Evolutionary conservation across 2,888 invertebrate species (phyloP), one percentile per base, ranked within the genome.

Genomic region (Orchesella flavescens): DNA sequence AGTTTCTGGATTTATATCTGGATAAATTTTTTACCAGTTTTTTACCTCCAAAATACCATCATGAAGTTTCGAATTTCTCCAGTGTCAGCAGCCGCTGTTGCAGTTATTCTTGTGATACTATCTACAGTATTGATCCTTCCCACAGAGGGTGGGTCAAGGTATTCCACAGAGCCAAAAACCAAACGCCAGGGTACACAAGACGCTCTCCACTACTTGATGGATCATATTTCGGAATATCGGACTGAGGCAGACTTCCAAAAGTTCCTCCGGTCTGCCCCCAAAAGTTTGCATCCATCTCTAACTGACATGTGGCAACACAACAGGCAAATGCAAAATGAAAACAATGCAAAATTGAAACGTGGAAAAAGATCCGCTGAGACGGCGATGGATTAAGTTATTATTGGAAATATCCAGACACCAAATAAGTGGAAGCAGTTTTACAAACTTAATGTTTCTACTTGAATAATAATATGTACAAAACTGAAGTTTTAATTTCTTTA

Each of bases 281-380:
- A 61, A 13, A 15, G 34, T 34, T 61, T 78, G n/a, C 77, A 78
- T 49, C 77, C 77, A 61, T 69, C 55, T 34, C 44, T 78, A 17
- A 78, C 61, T 0, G 77, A 78, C n/a, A 78, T 78, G 77, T 78
- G 77, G 77, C 4, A 68, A 17, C 23, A 34, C 7, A 7, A 34
- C 2, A 34, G 34, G 34, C 3, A 34, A 34, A 34, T 2, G 7
- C 34, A 34, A 34, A 34, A 34, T 34, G 34, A 4, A 4, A 7
- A 34, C 34, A 34, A 34, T 34, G 7, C 3, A 34, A 34, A 34
- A 34, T 7, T 57, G 21, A 19, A n/a, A 10, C 34, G 19, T 9
- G 24, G 10, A n/a, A 17, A 55, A 19, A 17, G 19, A 13, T 72
- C 66, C n/a, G 7, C 15, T 5, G 19, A 61, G 17, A n/a, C n/a